These are phyloP conservation scores for Pao palembangensis DNA, from an alignment of 2,113 vertebrate genomes.

Conservation along the genomic window DNA sequence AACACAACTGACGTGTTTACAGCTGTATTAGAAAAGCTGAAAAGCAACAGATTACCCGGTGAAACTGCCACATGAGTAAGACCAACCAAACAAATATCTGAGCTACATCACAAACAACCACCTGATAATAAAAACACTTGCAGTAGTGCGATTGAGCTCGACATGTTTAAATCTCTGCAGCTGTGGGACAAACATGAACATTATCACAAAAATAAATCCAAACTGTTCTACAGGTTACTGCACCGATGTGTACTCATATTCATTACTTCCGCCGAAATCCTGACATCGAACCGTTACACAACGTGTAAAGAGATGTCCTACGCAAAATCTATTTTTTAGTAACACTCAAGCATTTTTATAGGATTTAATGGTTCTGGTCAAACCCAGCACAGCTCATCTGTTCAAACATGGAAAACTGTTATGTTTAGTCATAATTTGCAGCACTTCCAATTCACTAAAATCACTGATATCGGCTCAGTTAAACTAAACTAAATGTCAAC, in stretches of 20 bases:
- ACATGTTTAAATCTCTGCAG: too few relatives aligned
- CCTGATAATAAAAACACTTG: too few relatives aligned
- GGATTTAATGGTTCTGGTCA: neutral
- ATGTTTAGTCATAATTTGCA: neutral
- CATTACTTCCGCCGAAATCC: neutral
- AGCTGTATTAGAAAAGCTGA: too few relatives aligned
- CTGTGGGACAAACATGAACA: too few relatives aligned
- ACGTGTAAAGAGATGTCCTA: slow-evolving; percentile 19
- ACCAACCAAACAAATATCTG: too few relatives aligned
- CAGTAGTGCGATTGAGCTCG: too few relatives aligned
- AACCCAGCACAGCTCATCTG: neutral
- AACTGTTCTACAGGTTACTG: neutral
- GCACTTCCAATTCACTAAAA: neutral
- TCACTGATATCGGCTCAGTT: neutral
- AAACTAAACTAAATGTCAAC: too few relatives aligned
- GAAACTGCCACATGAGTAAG: too few relatives aligned
- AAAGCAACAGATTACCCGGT: too few relatives aligned
- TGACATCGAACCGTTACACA: slow-evolving; percentile 19
- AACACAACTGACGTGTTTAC: too few relatives aligned
- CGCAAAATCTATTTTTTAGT: neutral
- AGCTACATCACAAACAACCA: too few relatives aligned
- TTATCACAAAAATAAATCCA: neutral
- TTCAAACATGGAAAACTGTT: neutral
- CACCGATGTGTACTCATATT: neutral
- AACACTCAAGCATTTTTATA: slow-evolving; percentile 1